These are phyloP conservation scores for Slavum lentiscoides DNA, from an alignment of 2,888 invertebrate genomes.

Conservation along the genomic window DNA sequence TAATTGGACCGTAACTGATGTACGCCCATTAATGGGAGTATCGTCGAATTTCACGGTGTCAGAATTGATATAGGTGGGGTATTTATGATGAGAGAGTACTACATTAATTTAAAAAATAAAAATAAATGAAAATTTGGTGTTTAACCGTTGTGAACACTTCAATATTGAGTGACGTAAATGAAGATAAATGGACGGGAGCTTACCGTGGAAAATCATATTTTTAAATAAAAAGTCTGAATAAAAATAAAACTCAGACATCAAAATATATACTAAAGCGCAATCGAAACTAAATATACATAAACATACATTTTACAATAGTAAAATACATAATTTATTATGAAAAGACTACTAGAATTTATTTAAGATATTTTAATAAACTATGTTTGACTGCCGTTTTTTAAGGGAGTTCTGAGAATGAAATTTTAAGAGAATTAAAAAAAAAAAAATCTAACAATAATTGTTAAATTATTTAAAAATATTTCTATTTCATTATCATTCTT, in stretches of 20 bases:
- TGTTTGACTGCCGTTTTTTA: no score
- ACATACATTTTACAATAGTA: neutral
- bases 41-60: conserved; percentile 5
- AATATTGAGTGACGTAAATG: conserved; percentile 42
- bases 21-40: neutral
- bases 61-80: conserved; percentile 24
- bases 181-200: conserved; percentile 32
- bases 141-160: conserved; percentile 41
- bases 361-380: no score
- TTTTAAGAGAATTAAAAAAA: no score
- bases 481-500: no score
- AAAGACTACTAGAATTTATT: no score
- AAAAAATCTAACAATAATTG: no score
- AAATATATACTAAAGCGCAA: neutral
- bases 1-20: neutral
- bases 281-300: neutral
- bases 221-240: conserved; percentile 15
- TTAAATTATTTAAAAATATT: no score
- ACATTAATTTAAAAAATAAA: conserved; percentile 16
- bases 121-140: conserved; percentile 12
- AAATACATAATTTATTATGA: no score
- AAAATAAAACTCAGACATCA: conserved; percentile 1
- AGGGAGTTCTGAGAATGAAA: no score
- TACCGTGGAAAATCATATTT: conserved; percentile 31
- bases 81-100: neutral